Evolutionary conservation across 2,888 invertebrate genomes (phyloP).

Genomic region (Morinoia aosen): DNA sequence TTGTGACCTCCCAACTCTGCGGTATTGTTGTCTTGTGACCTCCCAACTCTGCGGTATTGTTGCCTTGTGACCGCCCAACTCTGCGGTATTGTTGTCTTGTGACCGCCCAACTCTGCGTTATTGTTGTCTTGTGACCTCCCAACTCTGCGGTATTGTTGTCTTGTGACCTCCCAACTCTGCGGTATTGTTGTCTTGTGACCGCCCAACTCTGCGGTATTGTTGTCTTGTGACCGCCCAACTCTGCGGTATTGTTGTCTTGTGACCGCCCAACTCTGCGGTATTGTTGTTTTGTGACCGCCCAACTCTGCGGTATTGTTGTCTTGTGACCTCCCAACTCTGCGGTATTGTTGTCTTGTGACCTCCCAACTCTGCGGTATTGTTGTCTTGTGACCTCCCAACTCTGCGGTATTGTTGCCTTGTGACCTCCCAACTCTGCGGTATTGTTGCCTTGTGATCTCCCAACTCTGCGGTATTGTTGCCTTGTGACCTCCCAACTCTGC

Average conservation of each 20-base stretch:
- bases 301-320: slow-evolving; percentile 78
- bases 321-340: slow-evolving; percentile 78
- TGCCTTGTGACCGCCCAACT: too few species aligned
- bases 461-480: slow-evolving; percentile 78
- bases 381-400: too few species aligned
- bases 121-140: too few species aligned
- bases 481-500: slow-evolving; percentile 78
- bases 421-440: slow-evolving; percentile 78
- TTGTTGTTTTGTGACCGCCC: too few species aligned
- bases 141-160: slow-evolving; percentile 78
- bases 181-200: too few species aligned
- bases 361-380: slow-evolving; percentile 78
- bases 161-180: slow-evolving; percentile 78
- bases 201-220: slow-evolving; percentile 78
- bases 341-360: too few species aligned
- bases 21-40: too few species aligned
- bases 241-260: too few species aligned
- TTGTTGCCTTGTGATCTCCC: too few species aligned
- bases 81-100: too few species aligned
- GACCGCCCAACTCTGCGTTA: slow-evolving; percentile 77
- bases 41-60: slow-evolving; percentile 78
- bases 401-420: too few species aligned
- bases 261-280: slow-evolving; percentile 77
- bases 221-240: too few species aligned
- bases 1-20: slow-evolving; percentile 78